These are phyloP conservation scores for Volucella inflata DNA, from an alignment of 2,888 invertebrate species.

Conservation along the genomic window DNA sequence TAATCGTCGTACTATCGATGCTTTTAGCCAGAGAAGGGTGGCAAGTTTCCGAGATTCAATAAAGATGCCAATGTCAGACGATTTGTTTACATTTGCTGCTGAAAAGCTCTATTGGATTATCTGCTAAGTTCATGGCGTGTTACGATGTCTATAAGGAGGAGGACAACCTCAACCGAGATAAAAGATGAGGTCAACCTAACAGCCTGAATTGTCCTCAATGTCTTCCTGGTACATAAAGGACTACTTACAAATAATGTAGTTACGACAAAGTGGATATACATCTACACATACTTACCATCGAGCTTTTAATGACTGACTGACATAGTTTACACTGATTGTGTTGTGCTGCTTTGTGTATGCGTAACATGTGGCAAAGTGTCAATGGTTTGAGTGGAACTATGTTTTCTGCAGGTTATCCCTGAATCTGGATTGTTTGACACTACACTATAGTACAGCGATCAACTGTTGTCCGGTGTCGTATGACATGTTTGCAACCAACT, in stretches of 20 bases:
- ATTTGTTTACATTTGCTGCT: conserved; percentile 34
- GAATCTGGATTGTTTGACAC: too few species aligned
- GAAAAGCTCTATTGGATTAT: conserved; percentile 6
- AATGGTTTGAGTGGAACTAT: neutral
- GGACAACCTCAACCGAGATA: neutral
- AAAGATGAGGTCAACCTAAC: neutral
- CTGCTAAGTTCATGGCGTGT: conserved; percentile 1
- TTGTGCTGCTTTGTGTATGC: too few species aligned
- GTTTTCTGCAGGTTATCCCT: too few species aligned
- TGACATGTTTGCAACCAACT: too few species aligned
- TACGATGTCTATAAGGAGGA: neutral
- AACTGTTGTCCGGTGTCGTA: neutral
- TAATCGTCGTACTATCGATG: too few species aligned
- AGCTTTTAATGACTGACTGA: conserved; percentile 13
- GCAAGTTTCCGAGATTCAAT: too few species aligned
- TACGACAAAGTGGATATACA: conserved; percentile 24
- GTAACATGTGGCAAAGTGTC: conserved; percentile 33
- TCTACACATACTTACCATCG: neutral
- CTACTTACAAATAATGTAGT: conserved; percentile 1
- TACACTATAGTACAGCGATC: neutral
- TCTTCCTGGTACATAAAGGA: neutral
- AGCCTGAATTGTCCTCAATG: neutral
- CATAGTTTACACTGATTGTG: conserved; percentile 31
- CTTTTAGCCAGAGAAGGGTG: too few species aligned
- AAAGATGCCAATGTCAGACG: conserved; percentile 13